phyloP scores from a whole-genome alignment of 1,140 invertebrate species.

The Lanistes nyassanus region DNA sequence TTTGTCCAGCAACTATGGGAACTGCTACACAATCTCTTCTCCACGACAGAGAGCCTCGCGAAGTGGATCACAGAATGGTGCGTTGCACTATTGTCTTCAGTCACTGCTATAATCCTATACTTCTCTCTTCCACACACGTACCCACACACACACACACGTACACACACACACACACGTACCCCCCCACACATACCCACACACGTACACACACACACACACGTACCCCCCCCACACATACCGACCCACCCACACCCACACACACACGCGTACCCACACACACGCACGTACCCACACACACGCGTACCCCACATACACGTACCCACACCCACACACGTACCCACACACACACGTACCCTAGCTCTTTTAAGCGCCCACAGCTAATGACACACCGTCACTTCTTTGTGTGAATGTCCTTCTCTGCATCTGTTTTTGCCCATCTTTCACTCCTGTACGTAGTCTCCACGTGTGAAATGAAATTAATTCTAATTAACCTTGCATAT shows the following conservation, averaged over 20 bases:
- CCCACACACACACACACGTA: no score
- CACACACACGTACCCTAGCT: not conserved
- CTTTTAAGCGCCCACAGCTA: not conserved
- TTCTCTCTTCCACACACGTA: not conserved
- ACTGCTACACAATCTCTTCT: no score
- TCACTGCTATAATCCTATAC: not conserved
- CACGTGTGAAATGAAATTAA: no score
- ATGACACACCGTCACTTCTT: not conserved
- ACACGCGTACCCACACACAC: not conserved
- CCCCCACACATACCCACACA: conserved; percentile 3
- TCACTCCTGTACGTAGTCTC: no score
- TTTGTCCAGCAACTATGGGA: no score
- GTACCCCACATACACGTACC: not conserved
- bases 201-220: conserved; percentile 8
- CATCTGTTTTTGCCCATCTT: not conserved
- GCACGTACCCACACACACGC: not conserved
- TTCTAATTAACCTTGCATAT: no score
- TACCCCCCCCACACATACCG: not conserved
- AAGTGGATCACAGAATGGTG: no score
- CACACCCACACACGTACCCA: not conserved
- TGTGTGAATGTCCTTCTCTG: not conserved
- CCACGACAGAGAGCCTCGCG: no score
- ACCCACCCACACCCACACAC: conserved; percentile 1
- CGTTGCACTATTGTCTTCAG: not conserved
- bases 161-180: no score